phyloP scores from a whole-genome alignment of 2,797 vertebrate genomes.

The Serranus cabrilla region DNA sequence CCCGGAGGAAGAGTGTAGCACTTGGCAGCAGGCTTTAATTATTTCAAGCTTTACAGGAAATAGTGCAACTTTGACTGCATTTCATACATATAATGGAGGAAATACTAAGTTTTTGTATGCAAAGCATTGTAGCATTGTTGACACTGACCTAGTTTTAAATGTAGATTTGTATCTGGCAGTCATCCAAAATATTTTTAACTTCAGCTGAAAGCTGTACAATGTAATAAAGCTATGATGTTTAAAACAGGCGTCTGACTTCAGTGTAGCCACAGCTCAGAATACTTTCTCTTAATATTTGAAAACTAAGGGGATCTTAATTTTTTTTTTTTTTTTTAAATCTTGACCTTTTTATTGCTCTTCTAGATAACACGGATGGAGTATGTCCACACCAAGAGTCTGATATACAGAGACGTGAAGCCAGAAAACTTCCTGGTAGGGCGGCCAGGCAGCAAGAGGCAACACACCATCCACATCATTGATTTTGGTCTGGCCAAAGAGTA shows the following conservation, averaged over 20 bases:
- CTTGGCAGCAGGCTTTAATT: neutral
- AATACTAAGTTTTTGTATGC: neutral
- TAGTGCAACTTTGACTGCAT: neutral
- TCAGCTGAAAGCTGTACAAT: neutral
- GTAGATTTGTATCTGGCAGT: neutral
- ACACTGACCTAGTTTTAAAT: neutral
- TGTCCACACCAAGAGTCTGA: conserved; percentile 98
- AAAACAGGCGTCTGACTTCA: neutral
- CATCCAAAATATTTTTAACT: neutral
- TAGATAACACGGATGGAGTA: conserved; percentile 99
- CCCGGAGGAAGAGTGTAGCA: neutral
- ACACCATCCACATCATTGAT: conserved; percentile 99
- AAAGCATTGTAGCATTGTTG: neutral
- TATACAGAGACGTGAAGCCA: conserved; percentile 98
- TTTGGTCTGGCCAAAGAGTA: conserved; percentile 99
- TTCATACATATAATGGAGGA: neutral
- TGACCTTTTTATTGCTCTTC: neutral
- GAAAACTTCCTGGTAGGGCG: conserved; percentile 98
- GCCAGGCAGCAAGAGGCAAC: conserved; percentile 95
- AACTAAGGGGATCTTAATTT: neutral
- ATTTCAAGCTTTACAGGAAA: conserved; percentile 1
- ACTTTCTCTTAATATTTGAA: neutral
- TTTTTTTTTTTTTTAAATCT: neutral
- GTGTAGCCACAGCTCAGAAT: neutral
- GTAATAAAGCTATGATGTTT: neutral